phyloP scores from a whole-genome alignment of 1,140 invertebrate genomes.

The Drosophila micromelanica region DNA sequence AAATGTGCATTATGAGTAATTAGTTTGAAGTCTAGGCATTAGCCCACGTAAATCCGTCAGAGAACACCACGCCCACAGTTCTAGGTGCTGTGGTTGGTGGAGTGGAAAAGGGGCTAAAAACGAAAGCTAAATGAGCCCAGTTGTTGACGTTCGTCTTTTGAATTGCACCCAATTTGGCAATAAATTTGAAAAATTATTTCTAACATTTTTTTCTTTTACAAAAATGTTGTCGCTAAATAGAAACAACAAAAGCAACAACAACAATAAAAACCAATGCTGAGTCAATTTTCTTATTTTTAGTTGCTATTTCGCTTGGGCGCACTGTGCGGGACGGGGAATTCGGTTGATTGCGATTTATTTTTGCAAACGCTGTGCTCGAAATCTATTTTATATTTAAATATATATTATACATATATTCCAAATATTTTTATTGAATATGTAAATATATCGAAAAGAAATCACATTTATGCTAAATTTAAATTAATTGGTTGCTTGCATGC shows the following conservation, averaged over 20 bases:
- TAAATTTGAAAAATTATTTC: constrained; percentile 75
- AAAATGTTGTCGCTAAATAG: constrained; percentile 60
- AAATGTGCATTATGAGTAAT: constrained; percentile 39
- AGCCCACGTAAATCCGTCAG: constrained; percentile 32
- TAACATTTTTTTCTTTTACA: constrained; percentile 24
- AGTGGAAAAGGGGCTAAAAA: background rate
- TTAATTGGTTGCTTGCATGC: constrained; percentile 46
- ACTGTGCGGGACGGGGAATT: constrained; percentile 7
- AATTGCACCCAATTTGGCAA: constrained; percentile 78
- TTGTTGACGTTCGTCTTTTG: constrained; percentile 57
- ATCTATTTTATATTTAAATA: constrained; percentile 25
- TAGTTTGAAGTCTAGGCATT: constrained; percentile 22
- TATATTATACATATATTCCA: constrained; percentile 21
- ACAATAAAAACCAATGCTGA: constrained; percentile 60
- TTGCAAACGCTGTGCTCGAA: constrained; percentile 43
- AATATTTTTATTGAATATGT: constrained; percentile 40
- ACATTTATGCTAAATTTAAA: constrained; percentile 62
- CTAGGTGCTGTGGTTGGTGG: background rate
- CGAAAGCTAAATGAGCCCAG: constrained; percentile 8
- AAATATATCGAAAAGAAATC: constrained; percentile 12
- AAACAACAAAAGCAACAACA: constrained; percentile 29
- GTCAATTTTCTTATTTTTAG: constrained; percentile 80
- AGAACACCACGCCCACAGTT: constrained; percentile 8
- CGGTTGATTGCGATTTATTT: constrained; percentile 52
- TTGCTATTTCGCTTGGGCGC: constrained; percentile 34